phyloP scores from a whole-genome alignment of 92 coral and sea anemone genomes.

The Porites cylindrica region DNA sequence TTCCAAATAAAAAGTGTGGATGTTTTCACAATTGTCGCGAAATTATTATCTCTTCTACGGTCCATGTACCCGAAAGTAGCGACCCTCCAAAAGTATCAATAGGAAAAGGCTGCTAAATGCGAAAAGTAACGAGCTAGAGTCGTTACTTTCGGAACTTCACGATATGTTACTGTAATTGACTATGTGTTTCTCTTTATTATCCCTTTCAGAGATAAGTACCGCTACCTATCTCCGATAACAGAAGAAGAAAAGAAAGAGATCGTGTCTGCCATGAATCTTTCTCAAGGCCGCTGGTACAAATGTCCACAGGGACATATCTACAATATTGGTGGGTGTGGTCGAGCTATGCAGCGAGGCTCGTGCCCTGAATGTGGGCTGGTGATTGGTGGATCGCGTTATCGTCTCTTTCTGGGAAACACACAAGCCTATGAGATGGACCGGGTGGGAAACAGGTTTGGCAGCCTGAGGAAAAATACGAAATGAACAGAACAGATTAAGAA shows the following conservation, averaged over 20 bases:
- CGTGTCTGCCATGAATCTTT: constrained; percentile 67
- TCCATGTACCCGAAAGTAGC: too few species aligned
- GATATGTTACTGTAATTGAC: background rate
- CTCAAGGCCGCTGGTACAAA: constrained; percentile 76
- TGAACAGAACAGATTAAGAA: too few species aligned
- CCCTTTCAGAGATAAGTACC: constrained; percentile 15
- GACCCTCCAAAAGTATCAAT: too few species aligned
- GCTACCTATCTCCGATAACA: constrained; percentile 62
- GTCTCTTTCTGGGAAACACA: constrained; percentile 51
- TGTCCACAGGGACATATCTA: constrained; percentile 79
- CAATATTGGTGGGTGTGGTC: constrained; percentile 74
- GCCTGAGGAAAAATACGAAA: constrained; percentile 86
- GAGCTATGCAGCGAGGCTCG: constrained; percentile 65
- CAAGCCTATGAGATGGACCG: constrained; percentile 76
- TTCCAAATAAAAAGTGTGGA: too few species aligned
- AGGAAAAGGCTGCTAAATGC: too few species aligned
- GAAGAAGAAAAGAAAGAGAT: constrained; percentile 69
- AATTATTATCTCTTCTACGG: too few species aligned
- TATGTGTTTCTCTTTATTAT: background rate
- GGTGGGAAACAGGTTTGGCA: constrained; percentile 85
- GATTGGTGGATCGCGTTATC: constrained; percentile 71
- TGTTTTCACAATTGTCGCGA: too few species aligned
- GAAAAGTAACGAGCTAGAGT: too few species aligned
- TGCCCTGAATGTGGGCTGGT: constrained; percentile 74
- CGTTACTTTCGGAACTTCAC: too few species aligned